Percentiles rank a stretch among this genome's conserved stretches.
Conservation (phyloP, 2,797 vertebrate genomes). For the Hirundo rustica region DNA sequence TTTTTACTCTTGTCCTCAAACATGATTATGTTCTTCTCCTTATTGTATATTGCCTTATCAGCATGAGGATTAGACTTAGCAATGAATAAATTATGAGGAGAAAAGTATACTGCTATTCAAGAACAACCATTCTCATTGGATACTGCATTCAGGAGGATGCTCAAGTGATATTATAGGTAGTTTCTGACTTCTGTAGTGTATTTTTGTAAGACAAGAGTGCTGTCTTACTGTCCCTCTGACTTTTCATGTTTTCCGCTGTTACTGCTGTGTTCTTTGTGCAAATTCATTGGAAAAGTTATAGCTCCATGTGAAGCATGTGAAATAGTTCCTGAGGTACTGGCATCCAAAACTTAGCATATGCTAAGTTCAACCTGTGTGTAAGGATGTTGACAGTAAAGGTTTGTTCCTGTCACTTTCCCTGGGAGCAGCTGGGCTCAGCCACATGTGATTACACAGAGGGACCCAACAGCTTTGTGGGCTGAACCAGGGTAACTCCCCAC, state of each 20-base stretch:
- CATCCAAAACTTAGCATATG: not conserved
- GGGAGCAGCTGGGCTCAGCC: not conserved
- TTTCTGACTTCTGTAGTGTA: not conserved
- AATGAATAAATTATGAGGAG: conserved; percentile 38
- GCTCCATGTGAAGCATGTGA: not conserved
- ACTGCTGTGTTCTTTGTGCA: not conserved
- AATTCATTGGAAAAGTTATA: not conserved
- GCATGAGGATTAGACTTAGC: conserved; percentile 28
- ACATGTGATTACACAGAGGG: not conserved
- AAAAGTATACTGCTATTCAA: conserved; percentile 20
- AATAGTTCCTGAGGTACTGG: not conserved
- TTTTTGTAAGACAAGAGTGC: not conserved
- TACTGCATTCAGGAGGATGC: not conserved
- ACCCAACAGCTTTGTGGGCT: not conserved
- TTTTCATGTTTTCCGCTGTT: not conserved
- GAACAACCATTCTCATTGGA: not conserved
- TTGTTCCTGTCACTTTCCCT: not conserved
- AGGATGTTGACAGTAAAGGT: not conserved
- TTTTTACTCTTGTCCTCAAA: conserved; percentile 23
- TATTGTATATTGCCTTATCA: not conserved
- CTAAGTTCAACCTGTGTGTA: not conserved
- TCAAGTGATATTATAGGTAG: not conserved
- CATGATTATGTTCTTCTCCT: conserved; percentile 29
- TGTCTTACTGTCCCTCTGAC: not conserved
- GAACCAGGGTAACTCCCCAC: not conserved